phyloP scores from a whole-genome alignment of 2,113 vertebrate species.

The Nestor notabilis region DNA sequence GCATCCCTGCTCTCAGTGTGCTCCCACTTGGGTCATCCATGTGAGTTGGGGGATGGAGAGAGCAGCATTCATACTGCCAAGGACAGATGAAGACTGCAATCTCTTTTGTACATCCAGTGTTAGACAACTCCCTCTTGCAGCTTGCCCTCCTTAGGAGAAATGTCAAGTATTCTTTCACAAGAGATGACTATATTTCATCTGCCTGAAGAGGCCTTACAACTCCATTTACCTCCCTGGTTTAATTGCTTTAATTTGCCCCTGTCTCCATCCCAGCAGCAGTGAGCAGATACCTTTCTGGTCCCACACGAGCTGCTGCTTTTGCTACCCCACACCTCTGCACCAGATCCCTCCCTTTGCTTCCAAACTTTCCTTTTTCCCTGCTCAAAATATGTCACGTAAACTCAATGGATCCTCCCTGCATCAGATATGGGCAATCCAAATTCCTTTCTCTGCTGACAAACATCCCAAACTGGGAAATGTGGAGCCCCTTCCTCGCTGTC shows the following conservation, averaged over 20 bases:
- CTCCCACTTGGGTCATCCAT: not conserved
- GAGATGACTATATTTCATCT: not conserved
- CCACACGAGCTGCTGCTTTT: not conserved
- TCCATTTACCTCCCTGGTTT: not conserved
- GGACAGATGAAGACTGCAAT: not conserved
- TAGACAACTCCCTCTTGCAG: not conserved
- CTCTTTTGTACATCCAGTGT: not conserved
- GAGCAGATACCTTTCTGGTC: not conserved
- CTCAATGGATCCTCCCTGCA: not conserved
- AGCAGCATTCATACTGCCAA: not conserved
- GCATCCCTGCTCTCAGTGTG: not conserved
- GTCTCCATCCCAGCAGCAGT: not conserved
- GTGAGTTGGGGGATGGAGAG: not conserved
- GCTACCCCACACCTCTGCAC: not conserved
- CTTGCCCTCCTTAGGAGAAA: not conserved
- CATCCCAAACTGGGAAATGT: not conserved
- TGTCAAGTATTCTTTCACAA: not conserved
- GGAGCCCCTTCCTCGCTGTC: fast-evolving
- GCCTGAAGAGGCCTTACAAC: not conserved
- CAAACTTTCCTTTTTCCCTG: not conserved
- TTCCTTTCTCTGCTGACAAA: not conserved
- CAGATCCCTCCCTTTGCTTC: not conserved
- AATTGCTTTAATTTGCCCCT: not conserved
- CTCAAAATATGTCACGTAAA: not conserved
- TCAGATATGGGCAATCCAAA: fast-evolving